Evolutionary conservation across 2,797 vertebrate species (phyloP).

Genomic region (Chaunax sp.): DNA sequence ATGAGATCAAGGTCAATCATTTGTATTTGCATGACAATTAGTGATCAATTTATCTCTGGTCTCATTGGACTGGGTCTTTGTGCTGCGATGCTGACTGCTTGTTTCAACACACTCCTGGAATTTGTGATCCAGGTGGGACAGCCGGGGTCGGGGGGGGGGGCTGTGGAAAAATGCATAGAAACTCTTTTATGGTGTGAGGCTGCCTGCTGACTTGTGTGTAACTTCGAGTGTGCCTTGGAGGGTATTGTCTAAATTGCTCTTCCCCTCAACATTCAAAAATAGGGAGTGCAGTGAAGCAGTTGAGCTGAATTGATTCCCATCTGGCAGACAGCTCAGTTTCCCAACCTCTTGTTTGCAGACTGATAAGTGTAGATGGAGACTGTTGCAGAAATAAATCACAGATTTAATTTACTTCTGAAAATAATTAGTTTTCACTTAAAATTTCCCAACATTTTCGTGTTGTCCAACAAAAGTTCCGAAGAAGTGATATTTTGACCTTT

Average conservation of each 20-base stretch:
- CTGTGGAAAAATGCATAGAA: slow-evolving; percentile 26
- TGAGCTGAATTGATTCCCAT: slow-evolving; percentile 40
- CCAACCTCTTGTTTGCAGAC: not conserved
- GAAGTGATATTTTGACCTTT: slow-evolving; percentile 8
- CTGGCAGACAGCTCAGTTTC: slow-evolving; percentile 22
- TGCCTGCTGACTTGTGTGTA: slow-evolving; percentile 53
- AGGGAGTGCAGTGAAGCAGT: slow-evolving; percentile 37
- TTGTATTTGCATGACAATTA: too few relatives aligned
- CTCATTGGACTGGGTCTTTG: slow-evolving; percentile 15
- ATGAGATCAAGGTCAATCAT: too few relatives aligned
- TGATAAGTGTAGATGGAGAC: not conserved
- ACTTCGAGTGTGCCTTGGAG: slow-evolving; percentile 59
- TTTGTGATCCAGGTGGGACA: slow-evolving; percentile 48
- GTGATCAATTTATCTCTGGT: not conserved
- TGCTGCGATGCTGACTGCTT: slow-evolving; percentile 30
- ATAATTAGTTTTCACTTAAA: not conserved
- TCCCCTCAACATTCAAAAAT: slow-evolving; percentile 51
- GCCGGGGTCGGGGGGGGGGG: slow-evolving; percentile 3
- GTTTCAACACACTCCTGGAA: slow-evolving; percentile 20
- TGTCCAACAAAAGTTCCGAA: not conserved
- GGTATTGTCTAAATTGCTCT: slow-evolving; percentile 52
- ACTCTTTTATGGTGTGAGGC: slow-evolving; percentile 17
- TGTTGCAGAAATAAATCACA: not conserved
- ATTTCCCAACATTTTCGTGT: not conserved
- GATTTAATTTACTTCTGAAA: slow-evolving; percentile 5